phyloP scores from a whole-genome alignment of 2,797 vertebrate species.

The Lepidocolaptes lacrymiger region DNA sequence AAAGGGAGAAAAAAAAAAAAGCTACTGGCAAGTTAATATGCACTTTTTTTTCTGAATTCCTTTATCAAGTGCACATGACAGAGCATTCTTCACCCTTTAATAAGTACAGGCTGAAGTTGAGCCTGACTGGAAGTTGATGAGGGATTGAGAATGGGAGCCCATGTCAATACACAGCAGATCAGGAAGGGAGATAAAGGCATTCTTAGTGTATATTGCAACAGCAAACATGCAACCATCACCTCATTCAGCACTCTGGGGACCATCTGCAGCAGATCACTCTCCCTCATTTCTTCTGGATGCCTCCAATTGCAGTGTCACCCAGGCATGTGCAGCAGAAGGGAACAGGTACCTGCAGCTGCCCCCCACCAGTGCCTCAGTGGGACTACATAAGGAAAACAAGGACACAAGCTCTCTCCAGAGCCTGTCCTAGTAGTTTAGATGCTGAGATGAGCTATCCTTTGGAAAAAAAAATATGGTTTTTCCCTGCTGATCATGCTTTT shows the following conservation, averaged over 20 bases:
- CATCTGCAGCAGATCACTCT: neutral
- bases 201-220: neutral
- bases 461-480: accelerated
- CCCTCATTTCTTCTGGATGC: neutral
- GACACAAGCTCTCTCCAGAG: neutral
- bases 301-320: neutral
- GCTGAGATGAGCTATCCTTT: neutral
- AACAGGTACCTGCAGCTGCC: neutral
- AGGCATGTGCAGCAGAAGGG: neutral
- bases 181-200: neutral
- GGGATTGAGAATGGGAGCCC: neutral
- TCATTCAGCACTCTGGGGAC: neutral
- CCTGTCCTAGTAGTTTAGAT: neutral
- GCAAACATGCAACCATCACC: neutral
- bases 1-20: neutral
- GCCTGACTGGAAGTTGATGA: neutral
- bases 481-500: neutral
- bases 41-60: neutral
- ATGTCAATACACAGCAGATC: neutral
- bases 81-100: conserved; percentile 23
- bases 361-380: neutral
- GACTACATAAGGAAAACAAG: accelerated
- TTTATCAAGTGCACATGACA: neutral
- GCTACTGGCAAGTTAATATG: neutral
- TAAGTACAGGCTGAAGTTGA: neutral